phyloP scores from a whole-genome alignment of 64 coral and sea anemone genomes.

The Montipora cactus region DNA sequence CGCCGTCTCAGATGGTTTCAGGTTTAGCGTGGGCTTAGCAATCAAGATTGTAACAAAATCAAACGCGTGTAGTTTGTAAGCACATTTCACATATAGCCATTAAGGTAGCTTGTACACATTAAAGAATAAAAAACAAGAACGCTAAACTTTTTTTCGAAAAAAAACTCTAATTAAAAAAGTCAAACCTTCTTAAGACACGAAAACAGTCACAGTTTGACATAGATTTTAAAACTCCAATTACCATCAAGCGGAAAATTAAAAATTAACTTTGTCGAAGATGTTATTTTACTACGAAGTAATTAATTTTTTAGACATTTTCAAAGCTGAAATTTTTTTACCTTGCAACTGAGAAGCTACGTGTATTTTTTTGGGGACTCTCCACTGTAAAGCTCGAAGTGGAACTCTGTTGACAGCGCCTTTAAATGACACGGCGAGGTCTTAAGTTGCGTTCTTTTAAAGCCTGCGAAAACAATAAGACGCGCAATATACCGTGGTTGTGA shows the following conservation, averaged over 20 bases:
- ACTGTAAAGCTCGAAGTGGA: neutral
- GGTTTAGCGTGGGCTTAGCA: neutral
- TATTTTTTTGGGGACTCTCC: neutral
- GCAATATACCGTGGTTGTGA: neutral
- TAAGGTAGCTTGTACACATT: too few relatives aligned
- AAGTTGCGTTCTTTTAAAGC: constrained; percentile 35
- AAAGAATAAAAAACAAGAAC: too few relatives aligned
- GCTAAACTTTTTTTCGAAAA: too few relatives aligned
- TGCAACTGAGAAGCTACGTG: neutral
- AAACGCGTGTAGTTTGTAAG: neutral
- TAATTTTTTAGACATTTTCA: neutral
- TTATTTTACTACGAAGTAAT: neutral
- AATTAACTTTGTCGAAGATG: neutral
- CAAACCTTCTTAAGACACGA: too few relatives aligned
- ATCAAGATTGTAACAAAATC: neutral
- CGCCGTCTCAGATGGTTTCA: neutral
- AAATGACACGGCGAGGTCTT: neutral
- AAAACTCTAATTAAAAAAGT: too few relatives aligned
- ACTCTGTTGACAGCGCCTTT: neutral
- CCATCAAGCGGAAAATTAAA: constrained; percentile 2
- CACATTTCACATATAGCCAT: too few relatives aligned
- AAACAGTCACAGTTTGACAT: too few relatives aligned
- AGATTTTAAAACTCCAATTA: neutral
- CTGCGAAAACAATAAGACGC: constrained; percentile 10
- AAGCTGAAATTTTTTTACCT: neutral